Percentiles rank a stretch among this genome's conserved stretches.
Conservation (phyloP, 92 coral and sea anemone genomes). For the Umimayanthus kanabou region DNA sequence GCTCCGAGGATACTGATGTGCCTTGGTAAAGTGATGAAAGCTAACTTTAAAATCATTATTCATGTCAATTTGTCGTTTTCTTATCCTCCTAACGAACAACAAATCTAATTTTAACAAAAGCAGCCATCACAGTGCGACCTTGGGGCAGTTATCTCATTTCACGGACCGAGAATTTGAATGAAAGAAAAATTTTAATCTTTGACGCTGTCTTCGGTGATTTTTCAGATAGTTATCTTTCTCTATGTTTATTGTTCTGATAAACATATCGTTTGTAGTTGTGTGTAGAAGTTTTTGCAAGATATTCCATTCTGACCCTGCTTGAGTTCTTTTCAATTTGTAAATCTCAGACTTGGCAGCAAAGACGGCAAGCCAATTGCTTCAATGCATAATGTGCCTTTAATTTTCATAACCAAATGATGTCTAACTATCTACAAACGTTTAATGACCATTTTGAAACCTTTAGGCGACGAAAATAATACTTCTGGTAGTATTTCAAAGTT, state of each 20-base stretch:
- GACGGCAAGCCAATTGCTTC: not conserved
- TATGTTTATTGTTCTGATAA: not conserved
- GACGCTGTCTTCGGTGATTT: not conserved
- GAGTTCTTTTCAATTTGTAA: not conserved
- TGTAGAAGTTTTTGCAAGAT: not conserved
- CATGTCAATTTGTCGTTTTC: not conserved
- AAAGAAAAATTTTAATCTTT: not conserved
- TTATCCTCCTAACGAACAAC: not conserved
- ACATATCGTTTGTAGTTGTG: not conserved
- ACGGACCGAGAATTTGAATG: conserved; percentile 3
- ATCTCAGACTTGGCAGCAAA: not conserved
- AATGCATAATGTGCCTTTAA: not conserved
- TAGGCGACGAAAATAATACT: not conserved
- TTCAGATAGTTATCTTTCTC: not conserved
- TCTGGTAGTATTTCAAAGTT: conserved; percentile 2
- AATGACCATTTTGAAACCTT: not conserved
- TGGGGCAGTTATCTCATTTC: conserved; percentile 12
- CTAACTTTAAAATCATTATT: not conserved
- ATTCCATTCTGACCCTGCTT: not conserved
- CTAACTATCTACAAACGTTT: not conserved
- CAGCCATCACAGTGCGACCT: conserved; percentile 29
- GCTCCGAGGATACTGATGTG: not conserved
- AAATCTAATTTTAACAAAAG: conserved; percentile 24
- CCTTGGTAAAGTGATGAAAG: not conserved
- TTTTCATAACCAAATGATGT: not conserved